Base-by-base conservation (phyloP, 2,888 invertebrate species). In the Theodoxus fluviatilis region DNA sequence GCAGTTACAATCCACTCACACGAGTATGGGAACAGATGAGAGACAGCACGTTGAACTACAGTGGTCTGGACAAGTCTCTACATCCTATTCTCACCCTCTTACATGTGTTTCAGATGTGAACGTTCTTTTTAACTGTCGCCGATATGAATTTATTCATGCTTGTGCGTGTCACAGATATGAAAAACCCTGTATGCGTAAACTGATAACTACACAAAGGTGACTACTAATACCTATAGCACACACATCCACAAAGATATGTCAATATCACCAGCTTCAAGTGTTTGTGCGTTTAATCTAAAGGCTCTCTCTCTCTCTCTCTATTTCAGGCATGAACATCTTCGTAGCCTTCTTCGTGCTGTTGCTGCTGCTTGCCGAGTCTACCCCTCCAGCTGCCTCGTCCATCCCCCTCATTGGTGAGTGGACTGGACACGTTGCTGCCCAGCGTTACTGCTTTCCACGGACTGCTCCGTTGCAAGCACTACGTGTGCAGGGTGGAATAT, bases 251-350 rank as follows among this genome's bases (percentile, higher is more conserved):
- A 43, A 43, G 12, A 43, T 9, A 43, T 22, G 52, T 52, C 4
- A 4, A n/a, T n/a, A 35, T 15, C 12, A 1, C 57, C 12, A 9
- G 38, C 18, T 15, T 25, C n/a, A 12, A 28, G n/a, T n/a, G n/a
- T n/a, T n/a, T n/a, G n/a, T n/a, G n/a, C n/a, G n/a, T n/a, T n/a
- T n/a, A n/a, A n/a, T n/a, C n/a, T n/a, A n/a, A n/a, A n/a, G n/a
- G n/a, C n/a, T n/a, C n/a, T n/a, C n/a, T n/a, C n/a, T n/a, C n/a
- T n/a, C n/a, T n/a, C n/a, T n/a, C n/a, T n/a, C n/a, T 43, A 52
- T 75, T 76, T 47, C 76, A 86, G 86, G 86, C 40, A 86, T 87
- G 86, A 87, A 86, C 74, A 83, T 87, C 35, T 87, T 87, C 74
- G 85, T 85, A 40, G 86, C 86, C 57, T 87, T 87, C 74, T 87